phyloP scores from a whole-genome alignment of 2,888 invertebrate species.

The Dastarcus helophoroides region DNA sequence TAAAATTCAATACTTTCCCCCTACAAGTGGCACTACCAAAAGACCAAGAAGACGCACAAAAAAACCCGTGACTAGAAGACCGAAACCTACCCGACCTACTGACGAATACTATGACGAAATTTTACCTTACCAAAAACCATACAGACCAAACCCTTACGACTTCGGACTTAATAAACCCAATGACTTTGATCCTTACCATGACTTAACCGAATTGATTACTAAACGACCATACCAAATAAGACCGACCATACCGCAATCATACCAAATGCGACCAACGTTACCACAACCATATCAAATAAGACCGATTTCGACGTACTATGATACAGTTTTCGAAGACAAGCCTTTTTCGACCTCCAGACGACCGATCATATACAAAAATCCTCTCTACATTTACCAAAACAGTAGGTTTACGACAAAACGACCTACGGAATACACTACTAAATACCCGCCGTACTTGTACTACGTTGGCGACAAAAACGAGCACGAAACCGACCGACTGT shows the following conservation, averaged over 20 bases:
- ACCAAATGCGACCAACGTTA: too few species aligned
- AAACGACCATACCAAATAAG: too few species aligned
- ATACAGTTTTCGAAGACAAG: slow-evolving; percentile 17
- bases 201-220: too few species aligned
- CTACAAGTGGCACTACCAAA: slow-evolving; percentile 8
- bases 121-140: slow-evolving; percentile 13
- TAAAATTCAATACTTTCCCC: slow-evolving; percentile 25
- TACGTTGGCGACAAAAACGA: slow-evolving; percentile 20
- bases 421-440: slow-evolving; percentile 10
- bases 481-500: slow-evolving; percentile 7
- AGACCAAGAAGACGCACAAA: slow-evolving; percentile 11
- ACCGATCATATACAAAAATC: slow-evolving; percentile 17
- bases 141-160: slow-evolving; percentile 11
- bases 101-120: slow-evolving; percentile 4
- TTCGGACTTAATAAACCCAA: too few species aligned
- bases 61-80: slow-evolving; percentile 6
- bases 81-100: slow-evolving; percentile 7
- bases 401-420: slow-evolving; percentile 7
- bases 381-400: slow-evolving; percentile 12
- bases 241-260: too few species aligned
- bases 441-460: slow-evolving; percentile 7
- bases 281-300: too few species aligned
- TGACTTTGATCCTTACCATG: too few species aligned
- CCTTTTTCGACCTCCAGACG: slow-evolving; percentile 22
- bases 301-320: too few species aligned